Base-by-base conservation (phyloP, 2,113 vertebrate genomes). In the Petromus typicus region DNA sequence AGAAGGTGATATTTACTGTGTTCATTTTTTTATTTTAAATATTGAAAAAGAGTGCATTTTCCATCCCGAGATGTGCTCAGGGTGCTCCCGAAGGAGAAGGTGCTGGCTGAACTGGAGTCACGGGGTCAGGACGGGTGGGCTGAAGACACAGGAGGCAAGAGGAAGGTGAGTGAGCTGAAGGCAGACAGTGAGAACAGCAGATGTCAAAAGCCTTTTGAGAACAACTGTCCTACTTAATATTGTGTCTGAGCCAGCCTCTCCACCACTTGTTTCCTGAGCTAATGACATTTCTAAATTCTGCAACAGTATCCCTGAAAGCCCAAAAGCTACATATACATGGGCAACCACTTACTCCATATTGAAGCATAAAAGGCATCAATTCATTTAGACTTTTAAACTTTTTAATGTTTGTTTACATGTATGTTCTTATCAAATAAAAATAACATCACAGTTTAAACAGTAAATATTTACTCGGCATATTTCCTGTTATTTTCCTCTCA, bases 401-500 rank as follows among this genome's bases (percentile, higher is more conserved):
- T 79, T 57, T 90, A 12, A n/a, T n/a, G 25, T 7, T 82, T 43
- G 32, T 51, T 37, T 86, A 48, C 7, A 43, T 43, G 3, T 82
- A 37, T 66, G 61, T 56, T 79, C 32, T 89, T 54, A 51, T 43
- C 80, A 71, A 84, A 56, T 43, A 48, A 75, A 94, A 93, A n/a
- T 1, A 5, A 71, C 69, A 8, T 5, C 82, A 18, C 12, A 85
- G 87, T 57, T 84, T 10, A 57, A 67, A 30, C 81, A 86, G n/a
- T 57, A 95, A 83, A 67, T 87, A 23, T 81, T 96, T n/a, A n/a
- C 20, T 17, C 59, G 18, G 30, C 61, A 32, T 78, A 89, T 89
- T 75, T 89, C 11, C 18, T 84, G 14, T 45, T 90, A 54, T 78
- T 16, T 3, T 43, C 34, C 13, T 43, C 1, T 1, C 27, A 51